These are phyloP conservation scores for Drosophila pallidifrons DNA, from an alignment of 1,140 invertebrate genomes.

Conservation along the genomic window DNA sequence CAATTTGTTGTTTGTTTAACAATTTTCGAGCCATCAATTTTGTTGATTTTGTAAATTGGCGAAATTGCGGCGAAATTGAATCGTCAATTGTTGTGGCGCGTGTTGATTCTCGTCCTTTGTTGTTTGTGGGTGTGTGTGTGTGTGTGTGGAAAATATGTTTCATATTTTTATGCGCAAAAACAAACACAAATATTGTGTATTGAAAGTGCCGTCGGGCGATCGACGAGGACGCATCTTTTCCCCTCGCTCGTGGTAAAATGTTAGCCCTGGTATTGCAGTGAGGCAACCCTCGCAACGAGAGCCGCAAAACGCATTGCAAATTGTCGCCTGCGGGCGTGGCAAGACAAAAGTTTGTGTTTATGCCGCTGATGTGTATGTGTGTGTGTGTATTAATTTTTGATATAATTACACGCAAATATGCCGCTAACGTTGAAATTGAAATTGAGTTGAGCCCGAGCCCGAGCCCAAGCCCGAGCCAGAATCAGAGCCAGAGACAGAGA, in stretches of 20 bases:
- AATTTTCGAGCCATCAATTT: background rate
- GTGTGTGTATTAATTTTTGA: conserved; percentile 55
- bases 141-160: conserved; percentile 44
- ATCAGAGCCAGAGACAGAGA: background rate
- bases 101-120: background rate
- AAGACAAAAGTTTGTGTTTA: conserved; percentile 62
- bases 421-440: conserved; percentile 71
- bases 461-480: background rate
- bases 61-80: conserved; percentile 12
- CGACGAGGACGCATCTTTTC: conserved; percentile 14
- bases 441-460: conserved; percentile 59
- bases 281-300: conserved; percentile 30
- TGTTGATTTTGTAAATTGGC: background rate
- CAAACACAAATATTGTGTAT: conserved; percentile 64
- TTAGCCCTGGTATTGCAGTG: background rate
- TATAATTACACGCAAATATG: conserved; percentile 80
- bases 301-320: conserved; percentile 58
- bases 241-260: background rate
- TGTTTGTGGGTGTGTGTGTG: conserved; percentile 27
- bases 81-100: conserved; percentile 10
- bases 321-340: conserved; percentile 53
- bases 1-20: background rate
- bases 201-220: conserved; percentile 55
- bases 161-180: conserved; percentile 54
- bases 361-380: conserved; percentile 20